Evolutionary conservation across 2,113 vertebrate species (phyloP).

Genomic region (Glaucidium brasilianum): DNA sequence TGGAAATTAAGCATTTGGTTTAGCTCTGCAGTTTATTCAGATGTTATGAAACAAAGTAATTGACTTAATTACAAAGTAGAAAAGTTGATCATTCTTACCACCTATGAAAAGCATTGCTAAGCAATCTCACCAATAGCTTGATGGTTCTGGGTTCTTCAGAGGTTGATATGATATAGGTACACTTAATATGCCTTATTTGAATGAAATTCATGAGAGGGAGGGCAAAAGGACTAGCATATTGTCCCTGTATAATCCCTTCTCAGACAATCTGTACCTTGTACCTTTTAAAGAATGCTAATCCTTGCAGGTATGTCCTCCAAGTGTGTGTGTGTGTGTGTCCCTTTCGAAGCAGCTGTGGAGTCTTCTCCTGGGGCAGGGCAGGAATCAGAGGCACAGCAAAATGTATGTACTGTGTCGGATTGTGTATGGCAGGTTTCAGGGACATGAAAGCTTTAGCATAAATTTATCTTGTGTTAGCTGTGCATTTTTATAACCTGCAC

Average conservation of each 20-base stretch:
- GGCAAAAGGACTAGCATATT: neutral
- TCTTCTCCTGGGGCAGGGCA: neutral
- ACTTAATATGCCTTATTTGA: neutral
- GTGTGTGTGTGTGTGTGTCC: neutral
- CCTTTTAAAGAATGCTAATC: conserved; percentile 31
- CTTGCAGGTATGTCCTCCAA: conserved; percentile 1
- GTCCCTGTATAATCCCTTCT: conserved; percentile 19
- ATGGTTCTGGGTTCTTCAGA: neutral
- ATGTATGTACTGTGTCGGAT: neutral
- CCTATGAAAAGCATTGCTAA: neutral
- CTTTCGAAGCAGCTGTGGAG: neutral
- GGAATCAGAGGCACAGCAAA: neutral
- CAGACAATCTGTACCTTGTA: neutral
- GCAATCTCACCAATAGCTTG: neutral
- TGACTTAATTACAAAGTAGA: neutral
- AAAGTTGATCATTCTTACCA: neutral
- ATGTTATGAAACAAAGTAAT: neutral
- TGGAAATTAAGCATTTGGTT: neutral
- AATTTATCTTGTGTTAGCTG: neutral
- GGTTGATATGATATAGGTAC: neutral
- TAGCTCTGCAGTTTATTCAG: neutral
- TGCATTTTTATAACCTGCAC: neutral
- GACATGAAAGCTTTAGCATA: neutral
- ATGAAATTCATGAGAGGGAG: neutral
- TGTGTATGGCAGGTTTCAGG: neutral